Conservation (phyloP, 2,113 vertebrate genomes). For the Grantiella picta region DNA sequence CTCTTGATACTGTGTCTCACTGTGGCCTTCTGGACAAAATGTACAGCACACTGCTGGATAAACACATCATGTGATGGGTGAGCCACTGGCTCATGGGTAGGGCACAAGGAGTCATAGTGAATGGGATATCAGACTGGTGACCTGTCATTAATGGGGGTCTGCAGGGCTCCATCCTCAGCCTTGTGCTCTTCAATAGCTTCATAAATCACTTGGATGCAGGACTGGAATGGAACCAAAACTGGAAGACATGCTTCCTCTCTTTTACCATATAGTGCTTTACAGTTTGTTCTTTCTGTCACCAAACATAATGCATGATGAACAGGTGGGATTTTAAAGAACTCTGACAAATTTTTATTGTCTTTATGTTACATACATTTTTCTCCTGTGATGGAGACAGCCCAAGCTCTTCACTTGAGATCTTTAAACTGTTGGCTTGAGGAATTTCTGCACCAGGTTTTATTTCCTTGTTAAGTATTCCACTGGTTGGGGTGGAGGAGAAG, state of each 20-base stretch:
- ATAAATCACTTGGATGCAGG: neutral
- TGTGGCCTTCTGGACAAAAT: neutral
- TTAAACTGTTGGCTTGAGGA: neutral
- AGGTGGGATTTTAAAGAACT: conserved; percentile 1
- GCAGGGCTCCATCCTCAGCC: neutral
- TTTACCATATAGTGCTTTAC: neutral
- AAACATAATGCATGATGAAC: conserved; percentile 3
- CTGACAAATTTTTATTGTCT: neutral
- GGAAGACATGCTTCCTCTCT: neutral
- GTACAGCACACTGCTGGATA: neutral
- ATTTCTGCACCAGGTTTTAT: neutral
- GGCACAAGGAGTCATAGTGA: neutral
- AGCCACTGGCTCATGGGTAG: fast-evolving
- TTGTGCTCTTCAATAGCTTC: neutral
- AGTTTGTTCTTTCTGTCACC: conserved; percentile 6
- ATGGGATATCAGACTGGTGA: neutral
- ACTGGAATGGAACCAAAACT: neutral
- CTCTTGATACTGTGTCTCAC: neutral
- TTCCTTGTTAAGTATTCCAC: neutral
- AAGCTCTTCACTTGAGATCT: neutral
- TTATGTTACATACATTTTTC: neutral
- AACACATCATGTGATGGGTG: neutral
- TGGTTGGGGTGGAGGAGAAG: neutral
- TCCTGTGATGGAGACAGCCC: neutral
- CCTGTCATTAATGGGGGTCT: neutral